Percentiles rank a stretch among this genome's conserved stretches.
phyloP scores from a whole-genome alignment of 2,888 invertebrate genomes.

The Colletes collaris region DNA sequence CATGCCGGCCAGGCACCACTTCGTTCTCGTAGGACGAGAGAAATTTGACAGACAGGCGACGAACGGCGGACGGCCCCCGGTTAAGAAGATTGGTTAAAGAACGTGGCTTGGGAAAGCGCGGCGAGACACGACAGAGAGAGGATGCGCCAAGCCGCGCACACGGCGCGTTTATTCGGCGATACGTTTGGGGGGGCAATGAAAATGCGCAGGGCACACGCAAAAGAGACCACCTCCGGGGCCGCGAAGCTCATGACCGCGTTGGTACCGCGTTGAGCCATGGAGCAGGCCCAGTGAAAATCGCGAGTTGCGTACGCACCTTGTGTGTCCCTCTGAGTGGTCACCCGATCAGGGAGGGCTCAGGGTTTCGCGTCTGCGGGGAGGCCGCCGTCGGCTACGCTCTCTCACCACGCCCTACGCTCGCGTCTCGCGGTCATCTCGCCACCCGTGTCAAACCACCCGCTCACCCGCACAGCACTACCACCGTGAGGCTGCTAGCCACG shows the following conservation, averaged over 20 bases:
- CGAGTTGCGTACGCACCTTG: conserved; percentile 97
- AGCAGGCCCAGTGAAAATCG: conserved; percentile 95
- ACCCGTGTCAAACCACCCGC: conserved; percentile 51
- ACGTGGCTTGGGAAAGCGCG: conserved; percentile 55
- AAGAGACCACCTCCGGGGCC: conserved; percentile 75
- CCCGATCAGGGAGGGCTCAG: conserved; percentile 75
- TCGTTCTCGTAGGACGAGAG: background rate
- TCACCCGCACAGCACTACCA: conserved; percentile 53
- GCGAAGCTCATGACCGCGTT: conserved; percentile 75
- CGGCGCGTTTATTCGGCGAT: conserved; percentile 76
- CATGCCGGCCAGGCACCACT: conserved; percentile 35
- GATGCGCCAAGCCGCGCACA: conserved; percentile 65
- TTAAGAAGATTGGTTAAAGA: conserved; percentile 43
- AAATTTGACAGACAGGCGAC: conserved; percentile 28
- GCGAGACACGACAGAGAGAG: conserved; percentile 42
- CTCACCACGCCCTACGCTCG: conserved; percentile 70
- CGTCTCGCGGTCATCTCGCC: conserved; percentile 63
- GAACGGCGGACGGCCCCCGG: conserved; percentile 2
- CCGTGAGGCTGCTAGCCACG: conserved; percentile 58
- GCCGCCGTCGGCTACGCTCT: conserved; percentile 70
- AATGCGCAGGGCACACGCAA: conserved; percentile 80
- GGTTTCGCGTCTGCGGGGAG: conserved; percentile 76
- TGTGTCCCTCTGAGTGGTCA: conserved; percentile 76
- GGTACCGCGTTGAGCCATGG: conserved; percentile 84
- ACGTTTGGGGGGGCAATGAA: conserved; percentile 75